Base-by-base conservation (phyloP, 2,113 vertebrate genomes). In the Sus scrofa region DNA sequence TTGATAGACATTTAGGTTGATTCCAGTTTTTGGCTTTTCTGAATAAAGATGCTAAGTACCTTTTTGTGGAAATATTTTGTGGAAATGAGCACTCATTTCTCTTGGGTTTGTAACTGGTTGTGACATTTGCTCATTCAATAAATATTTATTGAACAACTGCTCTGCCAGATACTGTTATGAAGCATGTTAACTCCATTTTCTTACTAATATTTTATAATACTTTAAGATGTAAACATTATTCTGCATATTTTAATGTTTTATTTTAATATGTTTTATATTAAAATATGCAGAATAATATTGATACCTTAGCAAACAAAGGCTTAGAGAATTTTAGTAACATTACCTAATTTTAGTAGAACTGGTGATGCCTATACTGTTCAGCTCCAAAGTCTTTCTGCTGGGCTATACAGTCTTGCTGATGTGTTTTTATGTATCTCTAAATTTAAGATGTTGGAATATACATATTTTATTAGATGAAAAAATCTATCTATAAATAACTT, bases 381-480 rank as follows among this genome's bases (percentile, higher is more conserved):
- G 7, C 3, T 18, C 2, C 20, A 58, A 70, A 71, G 30, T 27
- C 79, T 78, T 79, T 11, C 50, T 82, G 27, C 22, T 62, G n/a
- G 56, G 9, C 63, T n/a, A 22, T 7, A 2, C 0, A 1, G 37
- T 50, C 67, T 54, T 58, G 14, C 78, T 77, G 62, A 39, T 63
- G 20, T 88, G 27, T 70, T 87, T 90, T 84, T 58, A 24, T 32
- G 7, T 37, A 44, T 88, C 92, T 95, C 16, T 96, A 89, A 78
- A 83, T 32, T 65, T 70, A 27, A 58, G 63, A 58, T 63, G n/a
- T 83, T 94, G 22, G 92, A 56, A 88, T 77, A 67, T 10, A 91
- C 32, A 9, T 94, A 52, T 70, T 50, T 89, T 91, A 77, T 52
- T 75, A 87, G 86, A 54, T 92, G 62, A 88, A 94, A 81, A 96